These are phyloP conservation scores for Exephanes ischioxanthus DNA, from an alignment of 2,888 invertebrate species.

Conservation along the genomic window DNA sequence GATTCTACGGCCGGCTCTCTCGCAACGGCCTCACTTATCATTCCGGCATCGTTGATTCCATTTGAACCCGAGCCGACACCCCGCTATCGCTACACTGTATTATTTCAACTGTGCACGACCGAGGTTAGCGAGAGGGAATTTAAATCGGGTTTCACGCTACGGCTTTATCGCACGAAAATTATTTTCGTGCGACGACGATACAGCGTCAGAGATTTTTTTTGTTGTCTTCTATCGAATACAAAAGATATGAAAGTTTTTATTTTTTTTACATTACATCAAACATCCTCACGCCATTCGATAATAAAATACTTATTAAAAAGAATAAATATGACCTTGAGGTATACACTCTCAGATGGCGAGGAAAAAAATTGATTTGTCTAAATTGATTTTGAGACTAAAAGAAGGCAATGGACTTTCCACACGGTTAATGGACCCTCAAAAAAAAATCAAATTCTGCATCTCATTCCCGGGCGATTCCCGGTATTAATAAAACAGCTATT, in stretches of 20 bases:
- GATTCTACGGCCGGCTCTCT: slow-evolving; percentile 68
- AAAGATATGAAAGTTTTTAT: background rate
- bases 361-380: background rate
- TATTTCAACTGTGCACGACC: slow-evolving; percentile 51
- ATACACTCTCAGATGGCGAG: background rate
- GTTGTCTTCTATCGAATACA: background rate
- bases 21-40: slow-evolving; percentile 78
- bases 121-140: slow-evolving; percentile 38
- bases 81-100: slow-evolving; percentile 54
- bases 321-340: background rate
- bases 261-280: background rate
- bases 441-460: background rate
- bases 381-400: background rate
- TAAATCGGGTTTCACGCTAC: slow-evolving; percentile 56
- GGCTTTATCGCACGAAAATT: slow-evolving; percentile 49
- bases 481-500: slow-evolving; percentile 28
- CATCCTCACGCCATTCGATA: background rate
- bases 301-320: background rate
- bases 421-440: background rate
- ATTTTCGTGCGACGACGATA: slow-evolving; percentile 36
- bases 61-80: slow-evolving; percentile 78
- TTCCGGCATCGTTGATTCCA: slow-evolving; percentile 80
- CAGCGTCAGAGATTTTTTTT: slow-evolving; percentile 4
- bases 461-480: background rate
- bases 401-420: background rate